Evolutionary conservation across 2,797 vertebrate species (phyloP).

Genomic region (Ctenopoma multispine): DNA sequence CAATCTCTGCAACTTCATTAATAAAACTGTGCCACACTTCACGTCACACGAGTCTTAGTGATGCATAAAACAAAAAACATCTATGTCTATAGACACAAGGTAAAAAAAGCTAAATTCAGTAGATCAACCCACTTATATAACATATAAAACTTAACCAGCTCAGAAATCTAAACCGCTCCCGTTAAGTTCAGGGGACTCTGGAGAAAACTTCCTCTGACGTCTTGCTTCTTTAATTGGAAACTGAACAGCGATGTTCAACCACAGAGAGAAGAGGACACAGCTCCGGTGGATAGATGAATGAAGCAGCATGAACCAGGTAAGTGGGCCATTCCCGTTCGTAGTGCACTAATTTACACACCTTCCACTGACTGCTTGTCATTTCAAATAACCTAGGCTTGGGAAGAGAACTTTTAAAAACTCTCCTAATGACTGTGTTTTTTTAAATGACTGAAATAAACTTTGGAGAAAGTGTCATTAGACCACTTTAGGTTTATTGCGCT

Average conservation of each 20-base stretch:
- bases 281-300: conserved; percentile 34
- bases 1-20: background rate
- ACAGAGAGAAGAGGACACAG: conserved; percentile 12
- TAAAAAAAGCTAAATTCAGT: background rate
- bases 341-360: conserved; percentile 27
- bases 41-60: background rate
- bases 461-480: conserved; percentile 22
- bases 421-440: background rate
- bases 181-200: background rate
- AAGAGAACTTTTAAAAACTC: conserved; percentile 1
- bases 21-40: background rate
- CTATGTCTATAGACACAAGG: too few relatives aligned
- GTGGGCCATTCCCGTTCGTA: conserved; percentile 36
- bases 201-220: conserved; percentile 17
- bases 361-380: background rate
- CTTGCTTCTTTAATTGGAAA: conserved; percentile 9
- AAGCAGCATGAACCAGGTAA: conserved; percentile 50
- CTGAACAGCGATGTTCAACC: conserved; percentile 1
- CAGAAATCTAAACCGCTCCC: background rate
- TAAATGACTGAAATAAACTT: conserved; percentile 5
- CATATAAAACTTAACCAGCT: background rate
- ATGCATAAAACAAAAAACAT: too few relatives aligned
- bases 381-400: conserved; percentile 9
- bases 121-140: background rate
- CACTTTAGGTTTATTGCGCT: conserved; percentile 36